Conservation (phyloP, 1,140 invertebrate species). For the Neodiprion lecontei region DNA sequence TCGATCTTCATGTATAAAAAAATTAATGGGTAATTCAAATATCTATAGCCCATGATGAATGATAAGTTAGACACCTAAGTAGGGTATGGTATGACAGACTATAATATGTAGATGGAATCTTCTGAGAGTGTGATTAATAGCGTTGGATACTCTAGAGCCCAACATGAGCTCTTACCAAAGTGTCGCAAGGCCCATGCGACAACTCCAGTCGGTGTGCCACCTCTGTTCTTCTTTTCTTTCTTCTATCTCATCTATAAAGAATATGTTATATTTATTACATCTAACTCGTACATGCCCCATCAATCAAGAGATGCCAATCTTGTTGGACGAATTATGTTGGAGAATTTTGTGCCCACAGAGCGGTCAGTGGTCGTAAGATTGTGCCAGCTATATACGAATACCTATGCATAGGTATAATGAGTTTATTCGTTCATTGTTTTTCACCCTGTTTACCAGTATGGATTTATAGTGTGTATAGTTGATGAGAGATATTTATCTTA, state of each 20-base stretch:
- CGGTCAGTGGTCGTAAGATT: slow-evolving; percentile 50
- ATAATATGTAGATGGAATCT: too few species aligned
- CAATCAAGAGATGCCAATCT: background rate
- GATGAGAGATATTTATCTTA: background rate
- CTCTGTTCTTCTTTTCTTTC: too few species aligned
- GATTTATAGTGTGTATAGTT: background rate
- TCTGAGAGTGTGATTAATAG: too few species aligned
- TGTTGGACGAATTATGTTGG: slow-evolving; percentile 16
- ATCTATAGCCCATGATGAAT: too few species aligned
- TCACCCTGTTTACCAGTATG: background rate
- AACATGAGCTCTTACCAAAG: too few species aligned
- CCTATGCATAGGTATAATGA: background rate
- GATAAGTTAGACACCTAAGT: too few species aligned
- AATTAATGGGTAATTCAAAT: too few species aligned
- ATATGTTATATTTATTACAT: background rate
- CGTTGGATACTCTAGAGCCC: too few species aligned
- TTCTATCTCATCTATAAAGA: background rate
- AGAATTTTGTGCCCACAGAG: slow-evolving; percentile 49
- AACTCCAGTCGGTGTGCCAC: too few species aligned
- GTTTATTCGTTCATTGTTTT: background rate
- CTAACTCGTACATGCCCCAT: background rate
- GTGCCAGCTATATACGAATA: slow-evolving; percentile 30
- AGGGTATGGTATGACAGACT: too few species aligned
- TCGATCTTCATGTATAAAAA: too few species aligned
- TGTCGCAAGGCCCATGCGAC: too few species aligned